Percentiles rank a stretch among this genome's conserved stretches.
phyloP scores from a whole-genome alignment of 2,888 invertebrate genomes.

The Nemoura dubitans region DNA sequence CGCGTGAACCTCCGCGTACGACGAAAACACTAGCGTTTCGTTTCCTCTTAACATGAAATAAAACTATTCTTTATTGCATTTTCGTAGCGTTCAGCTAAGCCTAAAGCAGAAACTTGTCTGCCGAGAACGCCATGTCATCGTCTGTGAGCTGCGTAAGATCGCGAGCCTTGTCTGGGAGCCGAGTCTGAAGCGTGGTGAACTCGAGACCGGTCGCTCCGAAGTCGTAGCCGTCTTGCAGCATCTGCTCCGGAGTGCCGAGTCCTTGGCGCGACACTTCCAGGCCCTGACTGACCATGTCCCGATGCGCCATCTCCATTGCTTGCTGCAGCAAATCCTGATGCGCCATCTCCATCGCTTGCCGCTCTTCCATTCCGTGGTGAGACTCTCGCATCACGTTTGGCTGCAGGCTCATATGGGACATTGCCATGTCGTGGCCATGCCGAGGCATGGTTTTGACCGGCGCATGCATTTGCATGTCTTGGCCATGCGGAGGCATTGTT shows the following conservation, averaged over 20 bases:
- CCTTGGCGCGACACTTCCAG: background rate
- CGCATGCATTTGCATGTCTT: background rate
- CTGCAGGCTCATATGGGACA: background rate
- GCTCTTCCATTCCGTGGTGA: background rate
- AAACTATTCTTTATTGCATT: too few species aligned
- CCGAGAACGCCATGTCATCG: background rate
- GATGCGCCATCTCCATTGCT: background rate
- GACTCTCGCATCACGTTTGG: too few species aligned
- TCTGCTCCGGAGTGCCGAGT: background rate
- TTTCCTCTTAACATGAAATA: too few species aligned
- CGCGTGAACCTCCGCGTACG: too few species aligned
- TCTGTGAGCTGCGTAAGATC: background rate
- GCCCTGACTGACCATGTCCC: background rate
- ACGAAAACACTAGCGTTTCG: too few species aligned
- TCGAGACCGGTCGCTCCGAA: background rate
- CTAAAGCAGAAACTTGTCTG: background rate
- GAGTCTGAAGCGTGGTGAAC: background rate
- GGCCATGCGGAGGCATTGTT: background rate
- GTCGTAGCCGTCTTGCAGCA: background rate
- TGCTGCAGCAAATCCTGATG: background rate
- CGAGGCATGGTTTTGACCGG: background rate
- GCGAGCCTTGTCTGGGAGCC: background rate
- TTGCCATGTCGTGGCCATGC: background rate
- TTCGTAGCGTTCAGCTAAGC: too few species aligned
- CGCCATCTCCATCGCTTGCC: background rate